Percentiles rank a stretch among this genome's conserved stretches.
Conservation (phyloP, 2,797 vertebrate genomes). For the Dendrocincla fuliginosa region DNA sequence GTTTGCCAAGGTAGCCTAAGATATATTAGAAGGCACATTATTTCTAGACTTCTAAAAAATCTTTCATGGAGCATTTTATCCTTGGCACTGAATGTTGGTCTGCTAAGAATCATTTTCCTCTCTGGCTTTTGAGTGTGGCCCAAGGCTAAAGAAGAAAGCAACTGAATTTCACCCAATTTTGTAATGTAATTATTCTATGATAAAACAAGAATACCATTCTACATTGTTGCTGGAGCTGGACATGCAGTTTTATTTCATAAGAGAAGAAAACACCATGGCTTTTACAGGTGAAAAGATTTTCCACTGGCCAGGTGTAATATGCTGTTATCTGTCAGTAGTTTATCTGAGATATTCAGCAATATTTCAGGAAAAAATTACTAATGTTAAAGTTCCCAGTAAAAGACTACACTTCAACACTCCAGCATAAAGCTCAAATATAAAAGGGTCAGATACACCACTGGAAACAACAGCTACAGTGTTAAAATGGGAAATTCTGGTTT, state of each 20-base stretch:
- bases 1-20: not conserved
- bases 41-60: not conserved
- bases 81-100: fast-evolving
- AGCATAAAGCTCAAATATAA: not conserved
- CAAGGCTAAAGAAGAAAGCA: not conserved
- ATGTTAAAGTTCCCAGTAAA: not conserved
- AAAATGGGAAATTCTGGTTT: not conserved
- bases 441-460: not conserved
- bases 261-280: not conserved
- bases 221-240: not conserved
- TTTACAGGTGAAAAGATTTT: not conserved
- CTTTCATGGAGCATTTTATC: not conserved
- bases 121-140: not conserved
- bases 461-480: not conserved
- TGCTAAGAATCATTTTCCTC: not conserved
- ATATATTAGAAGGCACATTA: not conserved
- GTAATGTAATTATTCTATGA: not conserved
- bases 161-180: not conserved
- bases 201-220: not conserved
- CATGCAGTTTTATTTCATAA: not conserved
- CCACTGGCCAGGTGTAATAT: not conserved
- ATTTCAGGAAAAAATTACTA: not conserved
- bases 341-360: not conserved
- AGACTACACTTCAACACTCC: not conserved
- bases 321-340: not conserved